These are phyloP conservation scores for Nothocercus nigrocapillus DNA, from an alignment of 2,113 vertebrate species.

Conservation along the genomic window DNA sequence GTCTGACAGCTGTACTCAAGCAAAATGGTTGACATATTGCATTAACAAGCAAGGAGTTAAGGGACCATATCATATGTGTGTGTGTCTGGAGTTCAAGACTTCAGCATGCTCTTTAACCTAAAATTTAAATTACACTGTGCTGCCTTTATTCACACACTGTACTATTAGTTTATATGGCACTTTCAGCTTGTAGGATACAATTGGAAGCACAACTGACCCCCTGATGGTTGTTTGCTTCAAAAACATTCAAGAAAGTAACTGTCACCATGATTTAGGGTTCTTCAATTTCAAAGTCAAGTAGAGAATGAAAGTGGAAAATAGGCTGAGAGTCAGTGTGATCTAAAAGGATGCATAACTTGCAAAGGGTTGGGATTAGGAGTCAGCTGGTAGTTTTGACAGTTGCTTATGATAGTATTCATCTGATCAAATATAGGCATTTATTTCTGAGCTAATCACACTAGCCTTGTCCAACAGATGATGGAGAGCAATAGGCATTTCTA, in stretches of 20 bases:
- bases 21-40: background rate
- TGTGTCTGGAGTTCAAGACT: background rate
- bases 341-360: background rate
- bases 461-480: background rate
- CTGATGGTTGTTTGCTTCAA: background rate
- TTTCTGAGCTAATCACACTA: background rate
- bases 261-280: background rate
- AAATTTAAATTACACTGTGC: background rate
- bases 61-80: background rate
- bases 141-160: background rate
- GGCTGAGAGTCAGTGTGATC: background rate
- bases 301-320: background rate
- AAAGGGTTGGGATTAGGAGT: background rate
- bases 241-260: background rate
- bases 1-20: background rate
- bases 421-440: background rate
- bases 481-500: background rate
- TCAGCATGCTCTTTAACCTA: background rate
- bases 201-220: background rate
- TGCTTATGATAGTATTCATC: background rate
- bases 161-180: background rate
- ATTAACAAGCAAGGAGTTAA: background rate
- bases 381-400: background rate
- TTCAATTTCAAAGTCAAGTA: background rate
- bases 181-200: background rate